Base-by-base conservation (phyloP, 2,113 vertebrate species). In the Amphiprion ocellaris region DNA sequence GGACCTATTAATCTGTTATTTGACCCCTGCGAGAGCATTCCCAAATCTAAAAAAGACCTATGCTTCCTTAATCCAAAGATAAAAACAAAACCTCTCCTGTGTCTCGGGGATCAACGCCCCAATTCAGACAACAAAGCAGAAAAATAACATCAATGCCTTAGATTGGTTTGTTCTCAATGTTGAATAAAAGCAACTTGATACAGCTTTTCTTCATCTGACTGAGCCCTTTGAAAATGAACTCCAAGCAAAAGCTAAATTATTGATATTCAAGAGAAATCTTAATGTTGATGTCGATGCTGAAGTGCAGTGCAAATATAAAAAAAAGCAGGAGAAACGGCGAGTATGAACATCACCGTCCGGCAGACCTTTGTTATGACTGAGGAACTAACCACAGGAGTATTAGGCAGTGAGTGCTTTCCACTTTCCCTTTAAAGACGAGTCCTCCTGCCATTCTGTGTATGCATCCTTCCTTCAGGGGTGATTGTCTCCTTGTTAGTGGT, bases 1-100 rank as follows among this genome's bases (percentile, higher is more conserved):
- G 82, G 89, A 92, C 92, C 92, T 94, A 95, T 95, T 94, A 94
- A 95, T 94, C 91, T 95, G 92, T 93, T 92, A 90, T 94, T 94
- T 95, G 93, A 95, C 94, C 95, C 94, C 86, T 87, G 89, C 47
- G 87, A 93, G 92, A 94, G 87, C 73, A 68, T 87, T 87, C 85
- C 80, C 79, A 87, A 90, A 92, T 93, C 89, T 92, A 90, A 93
- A 92, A 90, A 87, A 86, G 84, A 90, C 87, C 89, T 84, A 81
- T 85, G 88, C 77, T 90, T 89, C 82, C 88, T 90, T 94, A 90
- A 90, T 87, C 89, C 77, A 88, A 83, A 87, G 86, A 93, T 91
- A 83, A 92, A 90, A 93, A 93, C 79, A 88, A 92, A 93, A 92
- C 81, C 84, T 85, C 75, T 4, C 53, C 76, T 86, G 81, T 86